phyloP scores from a whole-genome alignment of 30 jellyfish, hydroid and myxozoan genomes.

The Aurelia aurita region DNA sequence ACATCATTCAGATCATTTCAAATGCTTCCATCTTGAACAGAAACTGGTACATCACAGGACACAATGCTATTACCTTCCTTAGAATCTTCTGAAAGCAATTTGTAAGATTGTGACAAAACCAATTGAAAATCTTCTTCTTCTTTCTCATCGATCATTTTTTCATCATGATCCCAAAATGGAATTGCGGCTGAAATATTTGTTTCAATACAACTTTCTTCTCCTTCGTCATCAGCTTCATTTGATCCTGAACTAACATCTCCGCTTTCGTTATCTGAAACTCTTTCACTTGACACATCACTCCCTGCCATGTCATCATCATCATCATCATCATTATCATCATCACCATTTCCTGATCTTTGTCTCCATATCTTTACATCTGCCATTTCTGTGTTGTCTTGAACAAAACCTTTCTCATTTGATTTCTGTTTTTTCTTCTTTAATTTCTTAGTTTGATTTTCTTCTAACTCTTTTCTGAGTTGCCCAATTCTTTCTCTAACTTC shows the following conservation, averaged over 20 bases:
- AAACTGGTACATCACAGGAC: no score
- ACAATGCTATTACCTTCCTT: conserved; percentile 14
- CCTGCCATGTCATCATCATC: conserved; percentile 62
- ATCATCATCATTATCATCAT: conserved; percentile 21
- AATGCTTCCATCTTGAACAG: no score
- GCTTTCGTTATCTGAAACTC: conserved; percentile 13
- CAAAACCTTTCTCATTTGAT: conserved; percentile 3
- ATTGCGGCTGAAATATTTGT: conserved; percentile 52
- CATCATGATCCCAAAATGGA: conserved; percentile 93
- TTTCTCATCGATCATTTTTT: conserved; percentile 45
- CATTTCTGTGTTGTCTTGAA: background rate
- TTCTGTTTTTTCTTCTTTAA: conserved; percentile 7
- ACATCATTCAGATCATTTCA: no score
- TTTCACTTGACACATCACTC: conserved; percentile 47
- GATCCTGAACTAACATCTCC: conserved; percentile 72
- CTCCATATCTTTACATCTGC: background rate
- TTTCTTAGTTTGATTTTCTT: conserved; percentile 2
- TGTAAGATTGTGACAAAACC: conserved; percentile 51
- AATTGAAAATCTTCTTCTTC: conserved; percentile 52
- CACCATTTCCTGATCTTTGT: background rate
- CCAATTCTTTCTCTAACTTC: background rate
- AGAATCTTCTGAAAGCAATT: conserved; percentile 48
- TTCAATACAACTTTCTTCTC: conserved; percentile 93
- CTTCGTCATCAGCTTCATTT: conserved; percentile 98
- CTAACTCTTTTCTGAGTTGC: conserved; percentile 26